phyloP scores from a whole-genome alignment of 1,140 invertebrate species.

The Drosophila arizonae region DNA sequence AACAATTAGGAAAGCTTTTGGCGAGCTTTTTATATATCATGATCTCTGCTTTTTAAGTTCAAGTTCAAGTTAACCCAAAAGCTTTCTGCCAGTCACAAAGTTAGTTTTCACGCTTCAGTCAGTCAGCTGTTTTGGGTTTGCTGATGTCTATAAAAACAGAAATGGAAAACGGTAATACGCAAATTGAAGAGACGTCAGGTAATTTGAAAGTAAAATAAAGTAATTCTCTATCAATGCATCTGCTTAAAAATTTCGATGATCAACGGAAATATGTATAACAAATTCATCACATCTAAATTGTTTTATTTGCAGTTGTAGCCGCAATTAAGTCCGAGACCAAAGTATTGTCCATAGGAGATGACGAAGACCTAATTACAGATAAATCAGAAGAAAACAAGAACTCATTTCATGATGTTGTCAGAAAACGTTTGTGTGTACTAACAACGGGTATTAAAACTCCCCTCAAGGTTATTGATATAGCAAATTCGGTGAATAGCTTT shows the following conservation, averaged over 20 bases:
- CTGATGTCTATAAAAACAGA: neutral
- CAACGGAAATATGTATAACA: too few species aligned
- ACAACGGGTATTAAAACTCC: constrained; percentile 5
- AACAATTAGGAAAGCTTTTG: too few species aligned
- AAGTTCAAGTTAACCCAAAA: neutral
- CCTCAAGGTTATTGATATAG: neutral
- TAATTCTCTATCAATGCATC: too few species aligned
- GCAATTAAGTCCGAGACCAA: neutral
- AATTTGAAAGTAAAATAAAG: neutral
- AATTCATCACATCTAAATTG: too few species aligned
- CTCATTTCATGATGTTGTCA: neutral
- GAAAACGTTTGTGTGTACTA: neutral
- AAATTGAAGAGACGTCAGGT: neutral
- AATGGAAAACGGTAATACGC: constrained; percentile 3
- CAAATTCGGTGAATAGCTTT: neutral
- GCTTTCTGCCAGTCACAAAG: neutral
- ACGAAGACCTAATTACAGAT: neutral
- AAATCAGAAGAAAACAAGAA: neutral
- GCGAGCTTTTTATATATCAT: too few species aligned
- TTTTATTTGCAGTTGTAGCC: too few species aligned
- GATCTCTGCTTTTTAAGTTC: too few species aligned
- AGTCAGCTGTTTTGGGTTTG: neutral
- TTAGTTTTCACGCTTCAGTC: neutral
- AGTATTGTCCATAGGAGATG: neutral
- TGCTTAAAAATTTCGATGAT: too few species aligned